These are phyloP conservation scores for Hirtodrosophila confusa DNA, from an alignment of 2,888 invertebrate species.

Conservation along the genomic window DNA sequence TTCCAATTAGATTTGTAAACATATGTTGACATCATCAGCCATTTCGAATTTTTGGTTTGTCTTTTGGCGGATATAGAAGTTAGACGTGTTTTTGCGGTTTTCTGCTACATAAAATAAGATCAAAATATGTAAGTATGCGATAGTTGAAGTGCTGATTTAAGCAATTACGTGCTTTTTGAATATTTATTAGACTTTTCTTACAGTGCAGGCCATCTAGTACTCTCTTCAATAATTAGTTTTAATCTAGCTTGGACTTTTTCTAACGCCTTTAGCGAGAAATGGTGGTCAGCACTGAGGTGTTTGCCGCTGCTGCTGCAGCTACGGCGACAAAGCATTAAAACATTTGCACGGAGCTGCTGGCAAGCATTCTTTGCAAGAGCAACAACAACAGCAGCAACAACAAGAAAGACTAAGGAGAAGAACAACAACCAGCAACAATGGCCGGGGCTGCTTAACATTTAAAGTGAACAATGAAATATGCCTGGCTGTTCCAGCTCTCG, in stretches of 20 bases:
- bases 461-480: constrained; percentile 80
- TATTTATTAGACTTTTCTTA: no score
- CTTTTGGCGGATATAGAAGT: no score
- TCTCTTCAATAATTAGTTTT: neutral
- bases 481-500: constrained; percentile 34
- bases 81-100: no score
- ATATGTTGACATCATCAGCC: no score
- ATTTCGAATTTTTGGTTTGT: no score
- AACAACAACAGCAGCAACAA: constrained; percentile 29
- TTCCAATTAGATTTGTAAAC: no score
- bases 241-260: neutral
- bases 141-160: no score
- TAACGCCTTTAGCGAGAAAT: constrained; percentile 36
- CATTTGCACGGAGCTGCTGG: constrained; percentile 58
- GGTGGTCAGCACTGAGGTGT: constrained; percentile 18
- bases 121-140: no score
- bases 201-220: no score
- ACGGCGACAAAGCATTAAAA: constrained; percentile 66
- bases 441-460: constrained; percentile 72
- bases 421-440: constrained; percentile 36
- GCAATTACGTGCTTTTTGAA: no score
- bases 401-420: constrained; percentile 26
- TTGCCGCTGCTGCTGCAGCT: constrained; percentile 20
- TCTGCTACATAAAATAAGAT: no score
- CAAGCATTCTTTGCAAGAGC: constrained; percentile 43